Evolutionary conservation across 2,113 vertebrate genomes (phyloP), one percentile per base, ranked within the genome.

Genomic region (Gavia stellata): DNA sequence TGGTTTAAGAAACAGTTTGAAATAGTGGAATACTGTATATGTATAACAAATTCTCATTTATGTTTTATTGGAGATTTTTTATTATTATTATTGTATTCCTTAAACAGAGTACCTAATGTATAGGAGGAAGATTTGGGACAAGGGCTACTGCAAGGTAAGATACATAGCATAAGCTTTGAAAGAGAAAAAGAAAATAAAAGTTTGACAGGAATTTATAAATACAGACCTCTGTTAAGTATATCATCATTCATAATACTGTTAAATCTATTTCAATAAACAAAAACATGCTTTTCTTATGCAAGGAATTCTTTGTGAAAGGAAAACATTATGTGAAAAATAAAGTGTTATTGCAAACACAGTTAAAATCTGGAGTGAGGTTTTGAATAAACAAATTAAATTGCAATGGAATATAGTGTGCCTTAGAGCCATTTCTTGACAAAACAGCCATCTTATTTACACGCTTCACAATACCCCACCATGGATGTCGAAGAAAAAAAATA

Each of bases 381-480:
- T 98, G 98, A 98, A 98, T 98, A 98, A 98, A 98, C 98, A 98
- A 98, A 99, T 98, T 98, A 98, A 98, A 98, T 98, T 98, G 98
- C 98, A 96, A 97, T 98, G 98, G 97, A 97, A 98, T 98, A 98
- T 97, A 97, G 97, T 97, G 98, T 98, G 98, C 98, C 98, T 99
- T 87, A 92, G 97, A 98, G 98, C 98, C 98, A 98, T 99, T 99
- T 98, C 98, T 98, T 99, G 99, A 99, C 99, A 99, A 99, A 99
- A 99, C 99, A 99, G 99, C 98, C 99, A 99, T 99, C 98, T 99
- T 99, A 99, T 99, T 99, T 99, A 99, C 99, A 99, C 99, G 99
- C 99, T 98, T 99, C 99, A 99, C 99, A 99, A 99, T 99, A 99
- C 99, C 98, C 99, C 98, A 97, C 98, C 97, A 98, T 98, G 98